phyloP scores from a whole-genome alignment of 2,888 invertebrate species.

The Nomada ferruginata region DNA sequence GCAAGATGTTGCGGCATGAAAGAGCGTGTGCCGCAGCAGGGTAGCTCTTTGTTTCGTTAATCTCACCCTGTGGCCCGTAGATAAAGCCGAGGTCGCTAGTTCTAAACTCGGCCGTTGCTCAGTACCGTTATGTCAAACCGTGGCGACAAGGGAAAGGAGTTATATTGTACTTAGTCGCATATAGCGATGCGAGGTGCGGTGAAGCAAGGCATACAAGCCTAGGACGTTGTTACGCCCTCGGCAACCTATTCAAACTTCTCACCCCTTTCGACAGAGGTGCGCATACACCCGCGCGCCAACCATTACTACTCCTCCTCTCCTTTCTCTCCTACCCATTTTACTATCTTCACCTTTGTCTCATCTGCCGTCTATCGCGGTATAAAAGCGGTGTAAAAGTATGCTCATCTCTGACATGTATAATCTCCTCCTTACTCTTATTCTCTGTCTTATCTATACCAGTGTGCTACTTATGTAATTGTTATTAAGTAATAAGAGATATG shows the following conservation, averaged over 20 bases:
- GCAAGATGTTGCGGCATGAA: constrained; percentile 32
- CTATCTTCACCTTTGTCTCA: background rate
- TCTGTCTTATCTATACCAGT: background rate
- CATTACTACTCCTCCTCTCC: constrained; percentile 42
- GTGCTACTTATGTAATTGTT: no score
- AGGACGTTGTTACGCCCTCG: constrained; percentile 66
- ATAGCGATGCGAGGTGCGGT: constrained; percentile 18
- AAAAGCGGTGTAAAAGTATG: background rate
- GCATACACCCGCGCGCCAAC: constrained; percentile 37
- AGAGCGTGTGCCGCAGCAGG: constrained; percentile 37
- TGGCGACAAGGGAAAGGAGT: constrained; percentile 55
- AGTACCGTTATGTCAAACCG: constrained; percentile 64
- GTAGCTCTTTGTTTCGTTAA: constrained; percentile 69
- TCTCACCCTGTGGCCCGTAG: constrained; percentile 57
- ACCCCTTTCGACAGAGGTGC: constrained; percentile 39
- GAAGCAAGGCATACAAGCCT: constrained; percentile 50
- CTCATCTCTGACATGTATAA: background rate
- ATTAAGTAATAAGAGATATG: no score
- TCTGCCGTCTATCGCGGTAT: constrained; percentile 11
- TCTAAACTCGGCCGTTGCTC: constrained; percentile 64
- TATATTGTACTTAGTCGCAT: constrained; percentile 42
- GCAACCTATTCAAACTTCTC: constrained; percentile 69
- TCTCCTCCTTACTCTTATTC: no score
- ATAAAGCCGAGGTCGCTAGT: constrained; percentile 65
- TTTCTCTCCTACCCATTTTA: constrained; percentile 19